Base-by-base conservation (phyloP, 2,797 vertebrate genomes). In the Pipistrellus nathusii region DNA sequence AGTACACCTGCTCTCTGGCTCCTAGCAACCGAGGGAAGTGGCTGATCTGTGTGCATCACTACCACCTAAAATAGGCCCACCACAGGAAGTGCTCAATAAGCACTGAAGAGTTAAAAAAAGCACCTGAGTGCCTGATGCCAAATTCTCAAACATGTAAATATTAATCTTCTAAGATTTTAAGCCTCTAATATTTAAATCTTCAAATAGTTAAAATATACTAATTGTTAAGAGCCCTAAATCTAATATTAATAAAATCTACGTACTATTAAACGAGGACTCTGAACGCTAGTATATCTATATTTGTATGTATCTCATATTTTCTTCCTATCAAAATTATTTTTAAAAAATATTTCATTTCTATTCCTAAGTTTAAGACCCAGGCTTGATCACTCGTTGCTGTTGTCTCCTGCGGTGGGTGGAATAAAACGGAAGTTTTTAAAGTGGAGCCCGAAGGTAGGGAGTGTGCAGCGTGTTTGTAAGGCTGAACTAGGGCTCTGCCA, bases 131-230 rank as follows among this genome's bases (percentile, higher is more conserved):
- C 62, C 21, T 78, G 73, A 87, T 21, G 44, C 73, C 46, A 69
- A 53, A 46, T 69, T 44, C 48, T 80, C 44, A 41, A 81, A 62
- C 55, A 68, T 46, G 87, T 55, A 82, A 64, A 73, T 13, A 64
- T 23, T 44, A 81, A 73, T 55, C 23, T 21, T 75, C 82, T 75
- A 62, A 81, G 64, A 87, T n/a, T 64, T 91, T 88, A 94, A 94
- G 69, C 21, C 68, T 90, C 68, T 86, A 68, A 64, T 88, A 88
- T 68, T 75, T 88, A 92, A 95, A 90, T 69, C n/a, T 57, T 85
- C 55, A 90, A 68, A 69, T 88, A 92, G 55, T 64, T 89, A 91
- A 95, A 94, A 88, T 66, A 83, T 35, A n/a, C 6, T 51, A 51
- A 59, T 30, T 73, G 15, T 59, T 80, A 91, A 84, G 15, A 27